These are phyloP conservation scores for Meandrusa payeni DNA, from an alignment of 2,888 invertebrate genomes.

Conservation along the genomic window DNA sequence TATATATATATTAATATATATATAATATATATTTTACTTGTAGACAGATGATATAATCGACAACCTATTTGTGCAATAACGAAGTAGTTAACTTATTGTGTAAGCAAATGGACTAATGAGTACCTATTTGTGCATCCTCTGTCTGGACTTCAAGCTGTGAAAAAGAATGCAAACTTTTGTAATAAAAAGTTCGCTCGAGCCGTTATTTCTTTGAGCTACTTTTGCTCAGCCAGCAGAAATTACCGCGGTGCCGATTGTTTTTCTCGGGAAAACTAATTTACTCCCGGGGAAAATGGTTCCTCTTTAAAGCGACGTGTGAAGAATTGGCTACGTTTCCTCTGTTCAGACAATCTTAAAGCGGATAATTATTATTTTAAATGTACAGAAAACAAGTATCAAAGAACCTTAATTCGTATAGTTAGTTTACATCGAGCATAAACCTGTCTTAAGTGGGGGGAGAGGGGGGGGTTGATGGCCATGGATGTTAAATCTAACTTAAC, in stretches of 20 bases:
- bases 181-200: conserved; percentile 19
- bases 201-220: conserved; percentile 21
- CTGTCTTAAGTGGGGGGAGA: too few relatives aligned
- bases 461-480: too few relatives aligned
- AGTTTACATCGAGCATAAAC: too few relatives aligned
- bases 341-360: too few relatives aligned
- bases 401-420: too few relatives aligned
- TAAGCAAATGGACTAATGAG: neutral
- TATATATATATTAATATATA: too few relatives aligned
- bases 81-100: neutral
- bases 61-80: too few relatives aligned
- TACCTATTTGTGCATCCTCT: neutral
- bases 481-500: too few relatives aligned
- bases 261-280: conserved; percentile 29
- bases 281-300: conserved; percentile 11
- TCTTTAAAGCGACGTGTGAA: conserved; percentile 19
- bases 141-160: neutral
- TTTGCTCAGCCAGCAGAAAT: conserved; percentile 18
- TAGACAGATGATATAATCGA: too few relatives aligned
- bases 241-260: conserved; percentile 23
- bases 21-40: too few relatives aligned
- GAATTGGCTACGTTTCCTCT: conserved; percentile 9
- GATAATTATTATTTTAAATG: too few relatives aligned
- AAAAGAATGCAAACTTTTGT: conserved; percentile 26
- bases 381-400: too few relatives aligned